These are phyloP conservation scores for Calosoma granatense DNA, from an alignment of 1,140 invertebrate genomes.

Conservation along the genomic window DNA sequence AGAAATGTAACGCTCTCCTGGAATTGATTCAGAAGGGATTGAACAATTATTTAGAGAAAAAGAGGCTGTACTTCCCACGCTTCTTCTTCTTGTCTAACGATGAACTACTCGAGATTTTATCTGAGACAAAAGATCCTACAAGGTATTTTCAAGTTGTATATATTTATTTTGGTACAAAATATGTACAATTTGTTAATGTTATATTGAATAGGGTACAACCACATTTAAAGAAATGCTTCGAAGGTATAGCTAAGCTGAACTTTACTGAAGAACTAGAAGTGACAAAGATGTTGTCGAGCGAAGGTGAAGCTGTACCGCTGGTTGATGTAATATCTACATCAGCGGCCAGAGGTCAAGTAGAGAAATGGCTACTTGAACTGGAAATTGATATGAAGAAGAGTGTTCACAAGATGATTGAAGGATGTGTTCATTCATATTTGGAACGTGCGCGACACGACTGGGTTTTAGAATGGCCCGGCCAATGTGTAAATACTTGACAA, in stretches of 20 bases:
- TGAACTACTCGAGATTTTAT: slow-evolving; percentile 90
- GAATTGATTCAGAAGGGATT: slow-evolving; percentile 87
- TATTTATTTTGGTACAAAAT: slow-evolving; percentile 10
- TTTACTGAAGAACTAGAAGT: slow-evolving; percentile 85
- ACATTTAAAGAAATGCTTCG: slow-evolving; percentile 96
- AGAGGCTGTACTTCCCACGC: slow-evolving; percentile 84
- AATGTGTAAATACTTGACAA: slow-evolving; percentile 49
- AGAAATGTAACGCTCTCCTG: slow-evolving; percentile 77
- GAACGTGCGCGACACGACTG: slow-evolving; percentile 58
- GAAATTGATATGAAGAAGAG: slow-evolving; percentile 88
- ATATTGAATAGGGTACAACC: slow-evolving; percentile 68
- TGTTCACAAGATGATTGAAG: slow-evolving; percentile 56
- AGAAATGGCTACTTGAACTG: slow-evolving; percentile 91
- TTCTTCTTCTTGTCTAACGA: slow-evolving; percentile 98
- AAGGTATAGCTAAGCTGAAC: slow-evolving; percentile 75
- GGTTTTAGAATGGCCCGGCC: slow-evolving; percentile 83
- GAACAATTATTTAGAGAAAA: slow-evolving; percentile 93
- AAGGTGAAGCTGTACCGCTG: slow-evolving; percentile 72
- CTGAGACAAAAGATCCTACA: slow-evolving; percentile 93
- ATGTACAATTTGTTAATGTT: slow-evolving; percentile 8
- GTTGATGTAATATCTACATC: slow-evolving; percentile 75
- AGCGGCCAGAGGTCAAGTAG: slow-evolving; percentile 87
- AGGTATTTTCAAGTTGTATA: slow-evolving; percentile 43
- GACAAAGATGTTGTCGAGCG: slow-evolving; percentile 81
- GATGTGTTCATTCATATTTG: slow-evolving; percentile 57